Evolutionary conservation across 2,797 vertebrate genomes (phyloP).

Genomic region (Erithacus rubecula): DNA sequence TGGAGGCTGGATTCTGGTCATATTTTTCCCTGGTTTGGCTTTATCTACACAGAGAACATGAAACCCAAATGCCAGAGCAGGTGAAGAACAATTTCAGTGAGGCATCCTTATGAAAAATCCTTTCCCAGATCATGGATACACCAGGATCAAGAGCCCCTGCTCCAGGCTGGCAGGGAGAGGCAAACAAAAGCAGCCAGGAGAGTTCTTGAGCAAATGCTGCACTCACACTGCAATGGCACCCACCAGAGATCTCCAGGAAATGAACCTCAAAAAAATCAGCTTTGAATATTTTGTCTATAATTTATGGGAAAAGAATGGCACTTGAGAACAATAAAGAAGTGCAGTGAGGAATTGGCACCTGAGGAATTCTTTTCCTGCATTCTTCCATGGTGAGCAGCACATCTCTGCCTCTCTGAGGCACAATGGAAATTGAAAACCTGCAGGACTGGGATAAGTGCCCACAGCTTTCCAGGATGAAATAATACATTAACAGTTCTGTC

Average conservation of each 20-base stretch:
- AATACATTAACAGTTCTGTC: not conserved
- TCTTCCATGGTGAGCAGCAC: not conserved
- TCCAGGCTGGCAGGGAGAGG: not conserved
- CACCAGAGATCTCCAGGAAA: not conserved
- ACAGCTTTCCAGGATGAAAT: not conserved
- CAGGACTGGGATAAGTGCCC: not conserved
- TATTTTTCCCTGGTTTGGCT: not conserved
- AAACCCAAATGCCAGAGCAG: not conserved
- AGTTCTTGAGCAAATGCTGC: not conserved
- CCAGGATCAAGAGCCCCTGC: not conserved
- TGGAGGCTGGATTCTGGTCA: not conserved
- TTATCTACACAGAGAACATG: not conserved
- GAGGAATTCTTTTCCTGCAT: not conserved
- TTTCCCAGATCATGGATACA: not conserved
- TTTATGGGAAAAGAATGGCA: not conserved
- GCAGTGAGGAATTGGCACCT: not conserved
- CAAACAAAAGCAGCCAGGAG: not conserved
- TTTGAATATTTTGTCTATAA: not conserved
- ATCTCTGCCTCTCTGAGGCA: not conserved
- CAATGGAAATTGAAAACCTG: constrained; percentile 4
- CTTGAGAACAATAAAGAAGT: not conserved
- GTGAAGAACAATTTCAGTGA: not conserved
- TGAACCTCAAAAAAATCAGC: not conserved
- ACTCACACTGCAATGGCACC: not conserved
- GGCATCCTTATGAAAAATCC: not conserved